Percentiles rank a stretch among this genome's conserved stretches.
phyloP scores from a whole-genome alignment of 2,888 invertebrate genomes.

The Marronus borbonicus region DNA sequence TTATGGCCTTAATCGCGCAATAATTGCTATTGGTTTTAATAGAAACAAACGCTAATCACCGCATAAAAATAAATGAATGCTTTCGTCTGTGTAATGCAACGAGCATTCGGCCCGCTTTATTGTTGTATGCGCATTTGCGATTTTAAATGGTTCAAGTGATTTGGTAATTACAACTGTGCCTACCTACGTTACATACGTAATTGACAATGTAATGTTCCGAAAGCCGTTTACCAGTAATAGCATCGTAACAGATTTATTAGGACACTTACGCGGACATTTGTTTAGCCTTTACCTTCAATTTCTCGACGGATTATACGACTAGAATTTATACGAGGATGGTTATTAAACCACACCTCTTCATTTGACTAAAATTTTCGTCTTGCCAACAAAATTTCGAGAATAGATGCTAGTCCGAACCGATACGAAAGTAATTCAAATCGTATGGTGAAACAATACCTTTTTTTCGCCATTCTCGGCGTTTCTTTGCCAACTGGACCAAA shows the following conservation, averaged over 20 bases:
- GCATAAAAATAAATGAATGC: constrained; percentile 42
- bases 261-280: not conserved
- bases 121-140: constrained; percentile 27
- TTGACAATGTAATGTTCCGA: constrained; percentile 6
- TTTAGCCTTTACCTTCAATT: no score
- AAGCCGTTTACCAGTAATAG: not conserved
- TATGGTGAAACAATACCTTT: no score
- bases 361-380: no score
- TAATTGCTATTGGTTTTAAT: constrained; percentile 52
- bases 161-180: constrained; percentile 20
- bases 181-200: not conserved
- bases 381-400: no score
- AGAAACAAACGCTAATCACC: constrained; percentile 51
- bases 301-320: no score
- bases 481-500: no score
- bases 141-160: constrained; percentile 38
- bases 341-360: no score
- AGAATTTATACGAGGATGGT: no score
- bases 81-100: constrained; percentile 20
- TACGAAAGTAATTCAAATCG: no score
- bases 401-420: no score
- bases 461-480: no score
- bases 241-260: constrained; percentile 9
- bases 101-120: constrained; percentile 6
- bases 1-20: constrained; percentile 50